phyloP scores from a whole-genome alignment of 2,797 vertebrate genomes.

The Caiman crocodilus region DNA sequence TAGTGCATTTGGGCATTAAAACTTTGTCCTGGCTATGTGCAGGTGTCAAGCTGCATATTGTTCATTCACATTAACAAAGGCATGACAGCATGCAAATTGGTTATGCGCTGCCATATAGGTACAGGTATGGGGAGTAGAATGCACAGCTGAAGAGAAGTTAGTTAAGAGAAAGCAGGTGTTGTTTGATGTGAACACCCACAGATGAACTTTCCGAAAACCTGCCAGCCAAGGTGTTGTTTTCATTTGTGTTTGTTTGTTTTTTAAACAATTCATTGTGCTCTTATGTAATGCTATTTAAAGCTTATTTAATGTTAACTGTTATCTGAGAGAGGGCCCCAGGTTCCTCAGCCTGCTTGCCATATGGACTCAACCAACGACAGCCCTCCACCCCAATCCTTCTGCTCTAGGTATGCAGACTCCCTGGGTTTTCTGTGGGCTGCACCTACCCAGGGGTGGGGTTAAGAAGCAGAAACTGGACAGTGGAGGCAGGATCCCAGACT shows the following conservation, averaged over 20 bases:
- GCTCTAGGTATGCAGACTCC: no score
- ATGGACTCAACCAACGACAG: no score
- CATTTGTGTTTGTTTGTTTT: neutral
- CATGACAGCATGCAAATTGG: neutral
- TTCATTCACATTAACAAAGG: neutral
- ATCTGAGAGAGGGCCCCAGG: neutral
- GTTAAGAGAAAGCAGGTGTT: constrained; percentile 9
- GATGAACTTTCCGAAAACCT: neutral
- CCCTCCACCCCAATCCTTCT: no score
- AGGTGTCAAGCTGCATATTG: neutral
- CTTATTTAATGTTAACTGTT: neutral
- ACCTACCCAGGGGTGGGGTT: no score
- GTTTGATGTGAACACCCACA: neutral
- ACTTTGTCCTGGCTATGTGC: neutral
- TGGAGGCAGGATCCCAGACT: no score
- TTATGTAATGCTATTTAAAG: neutral
- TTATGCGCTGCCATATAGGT: neutral
- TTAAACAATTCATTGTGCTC: neutral
- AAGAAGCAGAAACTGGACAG: no score
- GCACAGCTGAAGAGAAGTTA: neutral
- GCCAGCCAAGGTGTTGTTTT: neutral
- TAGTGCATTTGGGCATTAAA: no score
- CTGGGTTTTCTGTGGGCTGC: no score
- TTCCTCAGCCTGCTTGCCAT: no score
- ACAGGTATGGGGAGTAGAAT: neutral